Base-by-base conservation (phyloP, 2,888 invertebrate species). In the Litoditis marina region DNA sequence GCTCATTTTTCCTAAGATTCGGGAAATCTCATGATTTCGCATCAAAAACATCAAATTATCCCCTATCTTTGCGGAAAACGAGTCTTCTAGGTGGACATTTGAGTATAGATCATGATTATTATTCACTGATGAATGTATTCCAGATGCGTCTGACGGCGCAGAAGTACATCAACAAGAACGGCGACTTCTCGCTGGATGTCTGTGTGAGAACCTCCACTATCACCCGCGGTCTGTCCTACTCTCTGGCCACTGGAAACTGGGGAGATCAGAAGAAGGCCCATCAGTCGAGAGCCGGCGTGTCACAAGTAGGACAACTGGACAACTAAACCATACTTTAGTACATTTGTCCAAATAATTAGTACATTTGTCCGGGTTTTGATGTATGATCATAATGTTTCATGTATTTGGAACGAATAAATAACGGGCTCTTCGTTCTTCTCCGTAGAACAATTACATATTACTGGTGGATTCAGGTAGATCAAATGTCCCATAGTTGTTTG, bases 221-320 rank as follows among this genome's bases (percentile, higher is more conserved):
- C 66, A 96, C 98, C 0, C 95, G 98, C 84, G 98, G 98, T 32
- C 67, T 99, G 60, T 88, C 94, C 77, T 99, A 99, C 84, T 98
- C 98, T 0, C 87, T 99, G 78, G 98, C 98, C 76, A 99, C 98
- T 34, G 98, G 98, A 39, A 99, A 99, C 85, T 99, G 98, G 98
- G 98, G 98, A 52, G 98, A 99, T 84, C 98, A 99, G 86, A 99
- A 98, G 85, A 99, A 98, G 84, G 98, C 98, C 61, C 96, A 98
- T 89, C 94, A 94, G 86, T 95, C 93, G 27, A 87, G 94, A 85
- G 94, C 94, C 76, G 94, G 94, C 52, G 94, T 94, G 30, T 92
- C 93, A 52, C 92, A 94, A 88, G 88, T 88, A 69, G 8, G 47
- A 28, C 13, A n/a, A n/a, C n/a, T n/a, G n/a, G n/a, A n/a, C n/a